Evolutionary conservation across 2,797 vertebrate genomes (phyloP).

Genomic region (Heliangelus exortis): DNA sequence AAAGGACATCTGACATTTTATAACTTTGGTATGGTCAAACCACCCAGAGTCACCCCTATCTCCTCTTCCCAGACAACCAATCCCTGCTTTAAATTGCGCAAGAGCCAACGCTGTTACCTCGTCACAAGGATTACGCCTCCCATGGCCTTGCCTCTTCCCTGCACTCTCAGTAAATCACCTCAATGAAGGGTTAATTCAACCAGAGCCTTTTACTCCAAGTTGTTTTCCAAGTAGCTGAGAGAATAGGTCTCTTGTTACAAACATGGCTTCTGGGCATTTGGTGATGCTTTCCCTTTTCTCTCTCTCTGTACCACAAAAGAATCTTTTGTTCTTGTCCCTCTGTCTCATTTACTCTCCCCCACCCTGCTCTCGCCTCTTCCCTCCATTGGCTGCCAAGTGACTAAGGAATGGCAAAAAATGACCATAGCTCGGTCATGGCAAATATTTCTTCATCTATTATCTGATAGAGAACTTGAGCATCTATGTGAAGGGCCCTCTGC

Average conservation of each 20-base stretch:
- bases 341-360: constrained; percentile 74
- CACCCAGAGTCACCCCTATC: background rate
- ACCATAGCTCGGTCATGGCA: constrained; percentile 68
- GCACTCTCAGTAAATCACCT: background rate
- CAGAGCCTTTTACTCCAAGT: constrained; percentile 73
- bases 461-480: constrained; percentile 46
- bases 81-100: background rate
- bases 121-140: background rate
- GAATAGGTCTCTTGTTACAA: constrained; percentile 86
- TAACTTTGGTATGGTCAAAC: background rate
- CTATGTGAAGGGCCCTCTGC: constrained; percentile 38
- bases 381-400: constrained; percentile 74
- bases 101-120: background rate
- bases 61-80: background rate
- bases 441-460: constrained; percentile 72
- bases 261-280: constrained; percentile 86
- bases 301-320: constrained; percentile 76
- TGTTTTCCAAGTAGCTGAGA: constrained; percentile 82
- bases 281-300: constrained; percentile 81
- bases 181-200: constrained; percentile 73
- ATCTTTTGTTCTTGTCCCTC: constrained; percentile 79
- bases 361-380: constrained; percentile 74
- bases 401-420: constrained; percentile 76
- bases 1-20: constrained; percentile 36
- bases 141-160: background rate